Evolutionary conservation across 2,113 vertebrate species (phyloP), one percentile per base, ranked within the genome.

Genomic region (Pedetes capensis): DNA sequence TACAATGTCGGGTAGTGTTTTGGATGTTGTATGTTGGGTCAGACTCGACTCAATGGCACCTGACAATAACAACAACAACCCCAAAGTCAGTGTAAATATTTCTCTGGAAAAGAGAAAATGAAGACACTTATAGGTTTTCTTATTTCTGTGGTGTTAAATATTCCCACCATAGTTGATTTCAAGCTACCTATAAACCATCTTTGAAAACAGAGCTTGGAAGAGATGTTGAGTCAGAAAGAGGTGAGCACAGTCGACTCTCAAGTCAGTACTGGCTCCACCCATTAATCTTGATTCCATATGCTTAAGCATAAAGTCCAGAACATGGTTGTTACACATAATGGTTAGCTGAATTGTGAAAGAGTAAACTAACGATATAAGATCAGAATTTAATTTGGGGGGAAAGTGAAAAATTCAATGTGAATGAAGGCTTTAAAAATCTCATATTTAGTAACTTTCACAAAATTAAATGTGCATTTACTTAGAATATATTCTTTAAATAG

Each of bases 401-500:
- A 94, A 75, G 13, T 37, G 79, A 78, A n/a, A 72, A 82, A 79
- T 25, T 75, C 68, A 68, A 49, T 57, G 64, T 91, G n/a, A 91
- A 75, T 39, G 42, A 97, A 93, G 63, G 85, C 22, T 91, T 94
- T 71, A 88, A 59, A n/a, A 47, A 63, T 78, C 32, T 94, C 78
- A 71, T 61, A 59, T 92, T 88, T 76, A 92, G 86, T 55, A 37
- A 84, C 29, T 79, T 78, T 93, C 87, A 91, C 42, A 85, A 95
- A 85, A 80, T 55, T 89, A 91, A 55, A 87, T 91, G 20, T 88
- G 57, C 79, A 80, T 96, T 93, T 88, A 85, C 59, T 89, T 89
- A 61, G 59, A 75, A 89, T 55, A 72, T 63, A 39, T 61, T 85
- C 51, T 63, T 75, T 68, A 39, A 83, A 37, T 82, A 87, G 37